These are phyloP conservation scores for Gallinago media DNA, from an alignment of 2,113 vertebrate species.

Conservation along the genomic window DNA sequence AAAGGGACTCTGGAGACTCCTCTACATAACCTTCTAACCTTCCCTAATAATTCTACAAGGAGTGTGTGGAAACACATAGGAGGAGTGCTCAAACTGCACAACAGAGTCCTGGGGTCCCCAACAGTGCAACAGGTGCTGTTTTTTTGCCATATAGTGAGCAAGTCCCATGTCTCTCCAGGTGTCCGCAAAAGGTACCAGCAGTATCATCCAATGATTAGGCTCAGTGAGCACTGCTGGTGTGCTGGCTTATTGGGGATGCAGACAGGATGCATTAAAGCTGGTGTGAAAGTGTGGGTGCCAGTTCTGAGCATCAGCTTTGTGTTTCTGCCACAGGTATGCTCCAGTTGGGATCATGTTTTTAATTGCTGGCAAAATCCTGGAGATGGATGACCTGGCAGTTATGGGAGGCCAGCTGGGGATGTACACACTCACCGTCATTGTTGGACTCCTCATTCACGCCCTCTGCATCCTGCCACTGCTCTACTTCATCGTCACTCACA, in stretches of 20 bases:
- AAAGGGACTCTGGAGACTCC: background rate
- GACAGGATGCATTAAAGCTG: background rate
- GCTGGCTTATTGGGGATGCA: background rate
- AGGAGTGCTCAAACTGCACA: background rate
- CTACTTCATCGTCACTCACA: conserved; percentile 91
- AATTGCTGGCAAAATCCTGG: conserved; percentile 95
- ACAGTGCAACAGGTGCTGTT: background rate
- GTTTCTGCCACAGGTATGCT: conserved; percentile 85
- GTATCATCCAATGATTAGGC: background rate
- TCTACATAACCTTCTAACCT: background rate
- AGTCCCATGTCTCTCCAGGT: background rate
- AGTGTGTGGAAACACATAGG: background rate
- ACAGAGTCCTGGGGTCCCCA: background rate
- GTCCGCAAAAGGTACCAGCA: background rate
- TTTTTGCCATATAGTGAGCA: background rate
- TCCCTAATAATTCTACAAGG: background rate
- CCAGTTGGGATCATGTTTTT: conserved; percentile 96
- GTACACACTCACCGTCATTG: conserved; percentile 92
- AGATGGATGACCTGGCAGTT: conserved; percentile 93
- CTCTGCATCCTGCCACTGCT: conserved; percentile 90
- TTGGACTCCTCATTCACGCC: conserved; percentile 92
- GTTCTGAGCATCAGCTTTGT: background rate
- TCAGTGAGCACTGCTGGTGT: background rate
- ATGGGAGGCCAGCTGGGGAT: conserved; percentile 94
- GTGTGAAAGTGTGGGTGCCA: background rate